Evolutionary conservation across 2,113 vertebrate genomes (phyloP).

Genomic region (Copsychus sechellarum): DNA sequence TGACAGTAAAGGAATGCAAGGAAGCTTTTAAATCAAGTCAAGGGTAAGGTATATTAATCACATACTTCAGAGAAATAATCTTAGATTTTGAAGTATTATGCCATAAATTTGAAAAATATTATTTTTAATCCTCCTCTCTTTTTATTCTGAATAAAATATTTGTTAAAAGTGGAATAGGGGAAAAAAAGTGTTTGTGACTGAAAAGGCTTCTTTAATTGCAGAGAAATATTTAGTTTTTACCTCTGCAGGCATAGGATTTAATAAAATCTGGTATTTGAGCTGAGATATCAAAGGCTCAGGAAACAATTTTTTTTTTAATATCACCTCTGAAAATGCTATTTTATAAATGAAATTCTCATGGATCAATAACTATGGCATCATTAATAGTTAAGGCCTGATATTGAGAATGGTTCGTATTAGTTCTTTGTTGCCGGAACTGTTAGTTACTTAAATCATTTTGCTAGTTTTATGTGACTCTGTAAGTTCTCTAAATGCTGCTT

Average conservation of each 20-base stretch:
- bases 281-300: background rate
- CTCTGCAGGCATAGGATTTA: background rate
- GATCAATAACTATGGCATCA: background rate
- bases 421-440: background rate
- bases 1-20: background rate
- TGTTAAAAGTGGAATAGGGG: background rate
- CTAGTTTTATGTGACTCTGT: constrained; percentile 9
- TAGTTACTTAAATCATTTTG: constrained; percentile 10
- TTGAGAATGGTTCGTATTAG: background rate
- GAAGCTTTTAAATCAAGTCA: background rate
- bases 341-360: background rate
- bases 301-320: background rate
- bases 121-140: background rate
- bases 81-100: background rate
- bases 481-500: background rate
- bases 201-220: background rate
- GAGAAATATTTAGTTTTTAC: background rate
- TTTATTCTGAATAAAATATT: background rate
- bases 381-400: background rate
- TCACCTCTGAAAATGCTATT: background rate
- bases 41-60: background rate
- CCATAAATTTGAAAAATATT: background rate
- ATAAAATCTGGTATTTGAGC: background rate
- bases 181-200: background rate
- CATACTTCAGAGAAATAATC: background rate